A percentile compares a stretch with the other conserved stretches of the same genome.
Evolutionary conservation across 2,113 vertebrate genomes (phyloP).

Genomic region (Bujurquina vittata): DNA sequence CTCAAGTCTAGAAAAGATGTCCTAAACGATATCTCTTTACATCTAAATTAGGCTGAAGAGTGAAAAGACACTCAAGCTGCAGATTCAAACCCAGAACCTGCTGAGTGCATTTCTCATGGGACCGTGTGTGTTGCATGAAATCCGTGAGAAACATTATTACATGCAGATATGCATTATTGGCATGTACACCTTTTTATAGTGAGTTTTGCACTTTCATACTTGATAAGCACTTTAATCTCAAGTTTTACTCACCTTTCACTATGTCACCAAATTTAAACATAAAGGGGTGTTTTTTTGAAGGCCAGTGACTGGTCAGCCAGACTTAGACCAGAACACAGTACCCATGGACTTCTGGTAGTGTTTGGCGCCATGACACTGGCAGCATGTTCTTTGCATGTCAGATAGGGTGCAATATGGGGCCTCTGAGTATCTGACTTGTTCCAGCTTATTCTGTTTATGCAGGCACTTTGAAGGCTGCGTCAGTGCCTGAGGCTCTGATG

Average conservation of each 20-base stretch:
- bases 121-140: background rate
- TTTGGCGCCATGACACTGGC: background rate
- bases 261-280: background rate
- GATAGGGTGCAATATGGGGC: background rate
- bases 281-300: background rate
- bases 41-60: background rate
- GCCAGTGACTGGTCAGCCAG: background rate
- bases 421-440: background rate
- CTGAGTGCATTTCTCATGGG: background rate
- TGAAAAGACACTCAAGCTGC: background rate
- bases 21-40: fast-evolving
- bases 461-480: background rate
- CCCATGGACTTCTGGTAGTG: background rate
- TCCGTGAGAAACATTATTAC: background rate
- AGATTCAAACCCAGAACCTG: background rate
- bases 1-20: background rate
- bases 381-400: background rate
- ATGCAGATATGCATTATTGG: no score
- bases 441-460: background rate
- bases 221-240: background rate
- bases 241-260: background rate
- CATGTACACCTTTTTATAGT: no score
- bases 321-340: background rate
- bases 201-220: no score
- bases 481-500: background rate